Base-by-base conservation (phyloP, 1,140 invertebrate species). In the Pseudomyrmex gracilis region DNA sequence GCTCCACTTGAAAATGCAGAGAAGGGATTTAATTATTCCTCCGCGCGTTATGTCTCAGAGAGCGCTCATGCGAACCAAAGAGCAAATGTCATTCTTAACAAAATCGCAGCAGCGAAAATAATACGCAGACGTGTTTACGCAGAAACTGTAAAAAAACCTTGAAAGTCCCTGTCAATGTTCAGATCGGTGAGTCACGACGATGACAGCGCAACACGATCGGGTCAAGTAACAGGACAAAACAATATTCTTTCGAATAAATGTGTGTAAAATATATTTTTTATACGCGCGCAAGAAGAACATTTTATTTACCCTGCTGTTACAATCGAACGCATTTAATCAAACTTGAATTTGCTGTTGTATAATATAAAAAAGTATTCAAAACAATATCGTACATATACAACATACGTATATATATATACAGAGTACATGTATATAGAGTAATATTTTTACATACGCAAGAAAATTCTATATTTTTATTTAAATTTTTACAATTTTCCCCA, bases 1-100 rank as follows among this genome's bases (percentile, higher is more conserved):
- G 76, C 66, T 66, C 76, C 76, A 80, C 66, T 80, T 66, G 53
- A 71, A 71, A 80, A 80, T 71, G 66, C 53, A 71, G 71, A 45
- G 45, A 34, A 34, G n/a, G 53, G 76, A 80, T 80, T 80, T 80
- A 80, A 80, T 80, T 80, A 80, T 80, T 71, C 64, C 64, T 58
- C 53, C 20, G 66, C 20, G 66, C 43, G 66, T 58, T 34, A 5
- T 34, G 34, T 34, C 4, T 49, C 45, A 58, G 71, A 71, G 66
- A 71, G 55, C 76, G 76, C 76, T 80, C 55, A 60, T 43, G 76
- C 76, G 45, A 80, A 70, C 64, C 15, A 49, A 60, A 60, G 55
- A 13, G 20, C 49, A 49, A 67, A 45, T 15, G 15, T 80, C 53
- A 47, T 8, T n/a, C 12, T 12, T 5, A 15, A 2, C 43, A 22